Evolutionary conservation across 2,888 invertebrate genomes (phyloP), one percentile per base, ranked within the genome.

Genomic region (Gari tellinella): DNA sequence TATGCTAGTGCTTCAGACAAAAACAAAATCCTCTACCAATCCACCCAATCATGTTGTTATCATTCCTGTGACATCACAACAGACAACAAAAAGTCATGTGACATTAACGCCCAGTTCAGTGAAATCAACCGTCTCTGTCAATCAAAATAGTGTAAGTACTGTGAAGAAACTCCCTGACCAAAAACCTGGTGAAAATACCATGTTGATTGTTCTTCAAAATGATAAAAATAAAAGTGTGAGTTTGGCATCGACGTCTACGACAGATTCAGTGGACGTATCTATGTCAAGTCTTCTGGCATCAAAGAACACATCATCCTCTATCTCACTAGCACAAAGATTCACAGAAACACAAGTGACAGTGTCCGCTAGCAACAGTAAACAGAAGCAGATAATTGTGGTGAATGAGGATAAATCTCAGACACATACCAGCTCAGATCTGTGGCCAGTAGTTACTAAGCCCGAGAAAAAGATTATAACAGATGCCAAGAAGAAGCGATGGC

Each of bases 31-130:
- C 15, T n/a, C 12, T 1, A 19, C 19, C 8, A 65, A 58, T 49
- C 17, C 65, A 17, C 56, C 77, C 19, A 77, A 77, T 51, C 78
- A 78, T 70, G 60, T 78, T 55, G 70, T 78, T 3, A 78, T 78
- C 26, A 70, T 78, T 17, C 73, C 78, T 10, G 73, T 74, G 21
- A 61, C 75, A 31, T 69, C 75, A n/a, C 60, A 65, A 62, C 38
- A 58, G 37, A 68, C 57, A 45, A 43, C 57, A 45, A 55, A 17
- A 2, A 41, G 17, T 19, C 12, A 25, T 25, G 46, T 38, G 38
- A 21, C 60, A 0, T 4, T 21, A 12, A 60, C 48, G 3, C 23
- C 60, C n/a, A 37, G 43, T 10, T n/a, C 26, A n/a, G 45, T 49
- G 26, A 43, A 31, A 25, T 17, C 63, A 25, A 17, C 41, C 1